Base-by-base conservation (phyloP, 2,113 vertebrate genomes). In the Gasterosteus aculeatus region DNA sequence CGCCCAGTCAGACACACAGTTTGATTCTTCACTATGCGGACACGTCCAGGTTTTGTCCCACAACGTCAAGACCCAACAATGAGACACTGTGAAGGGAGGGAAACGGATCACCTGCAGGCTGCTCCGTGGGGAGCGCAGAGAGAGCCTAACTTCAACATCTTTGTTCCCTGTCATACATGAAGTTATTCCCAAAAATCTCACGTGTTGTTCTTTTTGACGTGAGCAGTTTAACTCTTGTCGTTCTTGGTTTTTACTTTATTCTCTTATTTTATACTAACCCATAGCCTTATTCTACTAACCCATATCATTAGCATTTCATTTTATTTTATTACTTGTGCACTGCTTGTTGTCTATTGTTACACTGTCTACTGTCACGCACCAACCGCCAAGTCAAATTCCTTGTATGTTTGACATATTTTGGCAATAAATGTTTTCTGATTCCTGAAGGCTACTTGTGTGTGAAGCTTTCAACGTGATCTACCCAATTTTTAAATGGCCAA, bases 21-120 rank as follows among this genome's bases (percentile, higher is more conserved):
- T 69, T 68, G 56, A 82, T 62, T 78, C 73, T 78, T 47, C 59
- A 53, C 35, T 63, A 15, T 71, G 81, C 80, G 77, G 86, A 82
- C 72, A 62, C 78, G 71, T 77, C 65, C 78, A 51, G 62, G 62
- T 58, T 81, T 53, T 42, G 33, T n/a, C 63, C 15, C 62, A 68
- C 47, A 56, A 38, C 59, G 68, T 41, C 65, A 57, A 67, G 35
- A 71, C 38, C 47, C 58, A 79, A 86, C 84, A 87, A 72, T 41
- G 54, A 61, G 42, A 4, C 42, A 57, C n/a, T 82, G 82, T 87
- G 63, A 46, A 75, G 22, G 63, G 46, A 60, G 31, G 31, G 38
- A 83, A 85, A 77, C 51, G 80, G 51, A 60, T 80, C 75, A 64
- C 29, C 33, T 26, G 26, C 16, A 29, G 47, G 49, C 57, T 22